Evolutionary conservation across 2,888 invertebrate species (phyloP).

Genomic region (Heliconius cydno): DNA sequence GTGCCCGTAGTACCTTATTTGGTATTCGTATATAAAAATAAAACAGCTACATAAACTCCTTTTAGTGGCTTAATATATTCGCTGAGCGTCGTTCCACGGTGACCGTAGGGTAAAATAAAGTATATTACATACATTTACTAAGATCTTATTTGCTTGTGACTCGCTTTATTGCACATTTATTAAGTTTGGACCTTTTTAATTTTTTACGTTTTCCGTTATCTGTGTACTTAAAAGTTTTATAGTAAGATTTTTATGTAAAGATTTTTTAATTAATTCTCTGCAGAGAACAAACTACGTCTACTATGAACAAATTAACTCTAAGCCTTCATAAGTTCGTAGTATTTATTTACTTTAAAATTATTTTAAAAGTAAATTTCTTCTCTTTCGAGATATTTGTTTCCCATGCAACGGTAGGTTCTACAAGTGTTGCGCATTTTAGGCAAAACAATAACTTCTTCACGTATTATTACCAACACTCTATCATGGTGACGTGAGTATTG

Average conservation of each 20-base stretch:
- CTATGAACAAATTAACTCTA: too few species aligned
- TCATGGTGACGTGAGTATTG: too few species aligned
- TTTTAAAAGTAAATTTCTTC: too few species aligned
- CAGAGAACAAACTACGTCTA: not conserved
- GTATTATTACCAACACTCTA: too few species aligned
- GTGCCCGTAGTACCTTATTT: not conserved
- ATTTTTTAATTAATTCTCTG: not conserved
- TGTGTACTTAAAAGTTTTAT: not conserved
- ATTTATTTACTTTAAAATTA: too few species aligned
- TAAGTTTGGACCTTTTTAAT: constrained; percentile 9
- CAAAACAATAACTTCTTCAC: too few species aligned
- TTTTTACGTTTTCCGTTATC: not conserved
- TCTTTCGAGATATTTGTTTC: too few species aligned
- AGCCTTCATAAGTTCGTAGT: too few species aligned
- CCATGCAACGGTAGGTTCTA: not conserved
- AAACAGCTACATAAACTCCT: constrained; percentile 33
- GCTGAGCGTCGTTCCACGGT: constrained; percentile 38
- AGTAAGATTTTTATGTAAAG: not conserved
- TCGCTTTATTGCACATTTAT: constrained; percentile 31
- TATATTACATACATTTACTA: constrained; percentile 34
- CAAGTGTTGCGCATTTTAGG: not conserved
- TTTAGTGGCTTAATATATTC: constrained; percentile 42
- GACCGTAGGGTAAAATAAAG: constrained; percentile 41
- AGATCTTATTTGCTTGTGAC: constrained; percentile 32
- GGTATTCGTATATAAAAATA: constrained; percentile 28